These are phyloP conservation scores for Drosophila biarmipes DNA, from an alignment of 1,140 invertebrate species.

Conservation along the genomic window DNA sequence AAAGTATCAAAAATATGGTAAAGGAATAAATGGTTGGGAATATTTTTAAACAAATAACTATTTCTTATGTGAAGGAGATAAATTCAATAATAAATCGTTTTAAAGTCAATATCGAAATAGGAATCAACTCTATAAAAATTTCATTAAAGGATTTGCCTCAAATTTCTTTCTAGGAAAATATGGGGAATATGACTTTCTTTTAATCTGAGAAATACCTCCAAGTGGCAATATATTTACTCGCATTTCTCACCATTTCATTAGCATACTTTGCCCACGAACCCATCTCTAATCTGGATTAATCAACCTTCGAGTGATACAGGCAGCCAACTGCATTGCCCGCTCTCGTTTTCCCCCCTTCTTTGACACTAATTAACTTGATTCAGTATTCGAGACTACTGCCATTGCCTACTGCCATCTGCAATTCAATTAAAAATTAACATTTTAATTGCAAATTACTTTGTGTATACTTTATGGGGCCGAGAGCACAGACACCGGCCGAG, in stretches of 20 bases:
- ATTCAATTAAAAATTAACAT: constrained; percentile 84
- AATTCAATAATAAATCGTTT: too few relatives aligned
- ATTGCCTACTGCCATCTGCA: constrained; percentile 53
- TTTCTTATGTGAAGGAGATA: too few relatives aligned
- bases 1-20: too few relatives aligned
- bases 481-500: constrained; percentile 14
- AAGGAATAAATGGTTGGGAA: too few relatives aligned
- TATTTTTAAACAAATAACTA: too few relatives aligned
- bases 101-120: too few relatives aligned
- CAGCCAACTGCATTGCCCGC: background rate
- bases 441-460: constrained; percentile 83
- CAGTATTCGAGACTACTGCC: constrained; percentile 43
- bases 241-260: background rate
- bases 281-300: constrained; percentile 27
- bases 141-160: too few relatives aligned
- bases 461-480: constrained; percentile 47
- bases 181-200: too few relatives aligned
- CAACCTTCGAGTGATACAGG: constrained; percentile 3
- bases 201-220: background rate
- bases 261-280: constrained; percentile 2
- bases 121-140: too few relatives aligned
- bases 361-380: constrained; percentile 68
- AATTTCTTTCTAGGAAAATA: too few relatives aligned
- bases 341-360: background rate
- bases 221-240: background rate